phyloP scores from a whole-genome alignment of 2,797 vertebrate genomes.

The Pseudochaenichthys georgianus region DNA sequence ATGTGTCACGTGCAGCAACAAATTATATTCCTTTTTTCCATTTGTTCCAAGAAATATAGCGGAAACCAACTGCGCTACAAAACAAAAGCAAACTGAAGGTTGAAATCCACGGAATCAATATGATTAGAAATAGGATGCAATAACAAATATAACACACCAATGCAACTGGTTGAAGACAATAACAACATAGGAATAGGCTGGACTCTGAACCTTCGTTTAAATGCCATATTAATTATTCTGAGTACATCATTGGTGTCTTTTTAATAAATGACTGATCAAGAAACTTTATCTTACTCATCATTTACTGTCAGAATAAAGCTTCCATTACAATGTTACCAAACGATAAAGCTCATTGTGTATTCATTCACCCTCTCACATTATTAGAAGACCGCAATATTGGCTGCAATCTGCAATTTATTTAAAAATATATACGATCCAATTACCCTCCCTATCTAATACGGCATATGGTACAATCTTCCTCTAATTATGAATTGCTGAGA shows the following conservation, averaged over 20 bases:
- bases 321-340: not conserved
- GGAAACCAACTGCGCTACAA: too few species aligned
- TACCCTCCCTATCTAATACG: not conserved
- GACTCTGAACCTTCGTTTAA: not conserved
- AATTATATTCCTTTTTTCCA: too few species aligned
- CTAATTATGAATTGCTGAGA: not conserved
- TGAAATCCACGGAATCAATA: not conserved
- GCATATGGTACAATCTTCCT: too few species aligned
- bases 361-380: not conserved
- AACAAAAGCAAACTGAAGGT: too few species aligned
- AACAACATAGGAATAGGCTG: not conserved
- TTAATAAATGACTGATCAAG: not conserved
- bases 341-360: not conserved
- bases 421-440: not conserved
- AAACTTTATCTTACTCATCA: not conserved
- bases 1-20: not conserved
- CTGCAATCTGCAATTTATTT: not conserved
- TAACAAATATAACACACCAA: too few species aligned
- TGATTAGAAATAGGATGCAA: not conserved
- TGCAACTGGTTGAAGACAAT: not conserved
- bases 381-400: not conserved
- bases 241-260: not conserved
- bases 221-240: not conserved
- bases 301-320: not conserved
- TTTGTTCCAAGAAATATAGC: too few species aligned